phyloP scores from a whole-genome alignment of 2,113 vertebrate genomes.

The Calyptommatus sinebrachiatus region DNA sequence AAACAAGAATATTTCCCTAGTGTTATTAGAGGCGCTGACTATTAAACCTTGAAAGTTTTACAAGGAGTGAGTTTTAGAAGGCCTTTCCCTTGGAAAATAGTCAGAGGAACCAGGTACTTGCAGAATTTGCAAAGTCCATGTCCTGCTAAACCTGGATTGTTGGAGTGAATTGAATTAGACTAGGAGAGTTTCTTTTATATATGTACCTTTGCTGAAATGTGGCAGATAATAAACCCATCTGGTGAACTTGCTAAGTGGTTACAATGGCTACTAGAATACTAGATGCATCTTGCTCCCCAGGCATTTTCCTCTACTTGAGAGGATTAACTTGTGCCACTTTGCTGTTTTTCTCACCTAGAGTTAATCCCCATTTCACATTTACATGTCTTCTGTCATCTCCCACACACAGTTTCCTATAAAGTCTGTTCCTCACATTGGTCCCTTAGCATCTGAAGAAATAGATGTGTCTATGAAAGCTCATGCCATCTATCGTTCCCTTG shows the following conservation, averaged over 20 bases:
- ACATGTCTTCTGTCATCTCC: too few species aligned
- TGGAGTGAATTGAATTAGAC: background rate
- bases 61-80: background rate
- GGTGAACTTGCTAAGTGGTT: background rate
- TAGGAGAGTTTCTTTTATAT: background rate
- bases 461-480: too few species aligned
- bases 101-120: background rate
- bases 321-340: too few species aligned
- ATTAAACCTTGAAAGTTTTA: background rate
- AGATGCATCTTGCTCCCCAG: background rate
- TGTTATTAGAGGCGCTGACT: background rate
- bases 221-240: background rate
- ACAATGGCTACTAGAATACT: background rate
- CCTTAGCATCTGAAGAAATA: background rate
- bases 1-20: too few species aligned
- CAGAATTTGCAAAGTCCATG: background rate
- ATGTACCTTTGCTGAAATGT: background rate
- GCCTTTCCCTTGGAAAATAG: background rate
- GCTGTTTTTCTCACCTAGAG: too few species aligned
- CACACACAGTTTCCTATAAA: too few species aligned
- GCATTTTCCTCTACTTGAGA: conserved; percentile 22
- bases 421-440: too few species aligned
- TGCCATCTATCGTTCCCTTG: too few species aligned
- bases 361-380: too few species aligned
- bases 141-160: background rate